phyloP scores from a whole-genome alignment of 2,888 invertebrate species.

The Listrodromus nycthemerus region DNA sequence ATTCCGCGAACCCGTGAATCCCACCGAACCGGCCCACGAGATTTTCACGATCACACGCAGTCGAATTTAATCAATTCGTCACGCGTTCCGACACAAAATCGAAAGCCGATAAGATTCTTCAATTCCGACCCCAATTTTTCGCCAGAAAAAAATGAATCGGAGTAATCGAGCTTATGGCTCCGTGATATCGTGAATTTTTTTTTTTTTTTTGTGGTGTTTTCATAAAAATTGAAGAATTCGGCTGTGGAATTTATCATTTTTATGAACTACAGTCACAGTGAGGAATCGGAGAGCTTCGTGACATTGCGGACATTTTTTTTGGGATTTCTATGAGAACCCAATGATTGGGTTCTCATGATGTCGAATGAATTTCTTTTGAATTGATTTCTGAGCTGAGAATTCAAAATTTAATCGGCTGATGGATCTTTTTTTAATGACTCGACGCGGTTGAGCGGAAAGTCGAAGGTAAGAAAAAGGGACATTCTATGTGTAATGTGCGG shows the following conservation, averaged over 20 bases:
- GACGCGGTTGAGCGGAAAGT: background rate
- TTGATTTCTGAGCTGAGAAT: background rate
- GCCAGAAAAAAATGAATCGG: background rate
- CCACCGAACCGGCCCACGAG: background rate
- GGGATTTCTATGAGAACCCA: too few species aligned
- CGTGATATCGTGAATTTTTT: background rate
- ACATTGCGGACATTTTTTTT: background rate
- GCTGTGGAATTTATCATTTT: background rate
- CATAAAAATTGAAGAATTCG: background rate
- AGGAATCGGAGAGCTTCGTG: background rate
- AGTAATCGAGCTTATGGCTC: background rate
- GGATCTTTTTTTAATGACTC: background rate
- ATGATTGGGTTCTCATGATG: too few species aligned
- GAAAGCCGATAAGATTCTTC: conserved; percentile 15
- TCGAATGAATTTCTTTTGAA: too few species aligned
- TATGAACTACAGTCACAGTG: background rate
- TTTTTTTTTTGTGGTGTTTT: background rate
- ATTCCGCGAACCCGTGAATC: conserved; percentile 44
- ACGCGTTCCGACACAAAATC: conserved; percentile 11
- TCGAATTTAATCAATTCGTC: conserved; percentile 44
- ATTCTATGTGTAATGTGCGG: background rate
- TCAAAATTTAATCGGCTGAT: background rate
- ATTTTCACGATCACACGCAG: background rate
- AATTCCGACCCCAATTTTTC: background rate
- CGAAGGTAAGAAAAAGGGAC: background rate